A percentile compares a stretch with the other conserved stretches of the same genome.
Evolutionary conservation across 2,113 vertebrate species (phyloP).

Genomic region (Synodontis membranacea): DNA sequence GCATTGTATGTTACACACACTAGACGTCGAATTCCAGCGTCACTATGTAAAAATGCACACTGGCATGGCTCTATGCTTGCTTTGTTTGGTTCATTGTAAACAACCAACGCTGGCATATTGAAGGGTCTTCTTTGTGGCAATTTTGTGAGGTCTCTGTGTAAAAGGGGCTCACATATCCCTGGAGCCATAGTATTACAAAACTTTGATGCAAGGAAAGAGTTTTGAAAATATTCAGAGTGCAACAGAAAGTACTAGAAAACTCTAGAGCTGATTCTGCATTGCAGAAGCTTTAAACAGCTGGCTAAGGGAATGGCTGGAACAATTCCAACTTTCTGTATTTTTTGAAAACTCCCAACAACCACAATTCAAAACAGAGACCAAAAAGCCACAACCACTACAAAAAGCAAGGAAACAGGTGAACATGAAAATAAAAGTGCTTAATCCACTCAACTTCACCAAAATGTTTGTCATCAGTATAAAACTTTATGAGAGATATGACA

Average conservation of each 20-base stretch:
- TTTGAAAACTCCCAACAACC: background rate
- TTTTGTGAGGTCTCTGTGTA: too few species aligned
- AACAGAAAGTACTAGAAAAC: background rate
- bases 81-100: too few species aligned
- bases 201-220: background rate
- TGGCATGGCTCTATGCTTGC: too few species aligned
- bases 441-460: background rate
- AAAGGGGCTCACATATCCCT: background rate
- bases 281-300: conserved; percentile 33
- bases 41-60: too few species aligned
- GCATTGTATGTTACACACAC: too few species aligned
- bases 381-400: background rate
- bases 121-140: too few species aligned
- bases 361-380: background rate
- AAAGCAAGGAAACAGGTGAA: background rate
- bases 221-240: background rate
- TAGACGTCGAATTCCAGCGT: too few species aligned
- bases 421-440: background rate
- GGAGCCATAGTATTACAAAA: conserved; percentile 8
- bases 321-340: conserved; percentile 2
- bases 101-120: too few species aligned
- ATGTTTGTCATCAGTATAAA: background rate
- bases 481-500: background rate
- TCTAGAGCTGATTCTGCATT: conserved; percentile 11
- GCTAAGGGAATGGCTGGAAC: background rate